These are phyloP conservation scores for Holacanthella duospinosa DNA, from an alignment of 2,888 invertebrate species.

Conservation along the genomic window DNA sequence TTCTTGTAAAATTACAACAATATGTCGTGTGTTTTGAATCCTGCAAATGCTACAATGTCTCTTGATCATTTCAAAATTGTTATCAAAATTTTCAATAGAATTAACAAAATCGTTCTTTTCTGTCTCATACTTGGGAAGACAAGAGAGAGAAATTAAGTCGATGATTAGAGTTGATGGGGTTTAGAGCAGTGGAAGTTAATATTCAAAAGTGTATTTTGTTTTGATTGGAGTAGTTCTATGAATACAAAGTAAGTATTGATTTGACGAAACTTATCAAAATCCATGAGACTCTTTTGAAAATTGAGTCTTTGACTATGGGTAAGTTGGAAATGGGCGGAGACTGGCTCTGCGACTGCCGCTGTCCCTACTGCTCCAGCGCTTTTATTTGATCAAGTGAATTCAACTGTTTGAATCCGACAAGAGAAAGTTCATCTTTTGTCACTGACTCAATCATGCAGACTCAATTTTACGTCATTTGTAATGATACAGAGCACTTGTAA, in stretches of 20 bases:
- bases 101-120: too few species aligned
- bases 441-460: not conserved
- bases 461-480: not conserved
- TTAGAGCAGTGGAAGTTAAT: not conserved
- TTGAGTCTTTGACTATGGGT: not conserved
- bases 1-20: too few species aligned
- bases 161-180: not conserved
- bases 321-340: too few species aligned
- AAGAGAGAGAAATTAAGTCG: not conserved
- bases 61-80: too few species aligned
- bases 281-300: not conserved
- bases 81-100: too few species aligned
- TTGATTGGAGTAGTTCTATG: not conserved
- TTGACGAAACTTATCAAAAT: not conserved
- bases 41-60: too few species aligned
- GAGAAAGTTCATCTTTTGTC: constrained; percentile 4
- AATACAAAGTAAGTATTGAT: constrained; percentile 1
- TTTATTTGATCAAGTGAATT: not conserved
- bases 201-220: constrained; percentile 1
- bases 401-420: not conserved
- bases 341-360: too few species aligned
- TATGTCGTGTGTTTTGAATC: too few species aligned
- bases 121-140: not conserved
- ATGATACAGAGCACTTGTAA: not conserved
- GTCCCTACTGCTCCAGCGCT: too few species aligned